phyloP scores from a whole-genome alignment of 2,888 invertebrate genomes.

The Osedax frankpressi region DNA sequence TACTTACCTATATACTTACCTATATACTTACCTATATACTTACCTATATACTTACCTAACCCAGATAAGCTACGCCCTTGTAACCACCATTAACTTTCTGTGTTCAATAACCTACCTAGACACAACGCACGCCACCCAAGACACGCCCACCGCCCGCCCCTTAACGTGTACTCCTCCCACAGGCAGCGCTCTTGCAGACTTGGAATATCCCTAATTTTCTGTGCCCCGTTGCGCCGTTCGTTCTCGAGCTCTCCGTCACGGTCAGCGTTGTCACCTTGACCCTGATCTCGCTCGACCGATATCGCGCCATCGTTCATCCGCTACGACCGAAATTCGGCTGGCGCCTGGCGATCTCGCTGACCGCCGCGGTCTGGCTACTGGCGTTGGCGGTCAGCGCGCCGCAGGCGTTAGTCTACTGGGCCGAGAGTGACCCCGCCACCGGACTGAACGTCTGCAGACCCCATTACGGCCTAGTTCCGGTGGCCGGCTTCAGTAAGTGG shows the following conservation, averaged over 20 bases:
- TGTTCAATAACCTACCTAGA: too few relatives aligned
- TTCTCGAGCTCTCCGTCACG: constrained; percentile 70
- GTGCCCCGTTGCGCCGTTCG: constrained; percentile 77
- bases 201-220: constrained; percentile 75
- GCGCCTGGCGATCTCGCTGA: constrained; percentile 59
- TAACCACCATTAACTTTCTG: too few relatives aligned
- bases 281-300: constrained; percentile 72
- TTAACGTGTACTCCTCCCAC: background rate
- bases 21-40: too few relatives aligned
- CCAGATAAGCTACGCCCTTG: too few relatives aligned
- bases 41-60: too few relatives aligned
- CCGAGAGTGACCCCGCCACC: constrained; percentile 22
- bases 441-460: constrained; percentile 36
- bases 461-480: constrained; percentile 29
- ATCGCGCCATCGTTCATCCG: constrained; percentile 50
- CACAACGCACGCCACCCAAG: too few relatives aligned
- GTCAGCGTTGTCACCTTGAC: constrained; percentile 78
- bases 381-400: constrained; percentile 54
- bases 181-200: constrained; percentile 66
- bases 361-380: constrained; percentile 63
- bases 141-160: too few relatives aligned
- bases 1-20: too few relatives aligned
- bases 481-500: constrained; percentile 28
- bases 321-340: constrained; percentile 58
- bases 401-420: constrained; percentile 49